Evolutionary conservation across 2,797 vertebrate genomes (phyloP).

Genomic region (Chiloscyllium punctatum): DNA sequence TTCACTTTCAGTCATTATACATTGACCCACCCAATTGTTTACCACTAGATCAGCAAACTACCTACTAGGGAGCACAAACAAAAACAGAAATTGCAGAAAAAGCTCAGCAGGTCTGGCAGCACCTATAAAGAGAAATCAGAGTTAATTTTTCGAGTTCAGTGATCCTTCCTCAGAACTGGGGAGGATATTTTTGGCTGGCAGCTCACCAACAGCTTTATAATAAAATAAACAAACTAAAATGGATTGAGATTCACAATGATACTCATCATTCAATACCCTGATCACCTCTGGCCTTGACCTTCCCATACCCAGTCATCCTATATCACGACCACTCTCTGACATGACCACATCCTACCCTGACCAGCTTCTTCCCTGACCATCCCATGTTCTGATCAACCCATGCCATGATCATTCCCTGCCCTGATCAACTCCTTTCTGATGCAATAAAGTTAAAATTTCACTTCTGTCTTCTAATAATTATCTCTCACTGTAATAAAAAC

Average conservation of each 20-base stretch:
- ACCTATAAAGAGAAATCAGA: too few species aligned
- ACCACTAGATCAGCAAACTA: background rate
- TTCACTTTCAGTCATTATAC: background rate
- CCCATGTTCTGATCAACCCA: background rate
- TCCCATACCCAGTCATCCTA: too few species aligned
- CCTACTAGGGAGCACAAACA: background rate
- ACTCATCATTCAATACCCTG: background rate
- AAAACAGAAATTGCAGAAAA: too few species aligned
- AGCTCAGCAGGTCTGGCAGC: too few species aligned
- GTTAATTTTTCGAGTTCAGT: too few species aligned
- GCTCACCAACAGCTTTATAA: background rate
- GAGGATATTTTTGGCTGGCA: background rate
- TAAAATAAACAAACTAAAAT: background rate
- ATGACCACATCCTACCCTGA: background rate
- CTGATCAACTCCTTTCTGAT: background rate
- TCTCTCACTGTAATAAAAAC: background rate
- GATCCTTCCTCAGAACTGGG: too few species aligned
- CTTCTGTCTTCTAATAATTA: background rate
- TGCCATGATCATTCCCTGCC: background rate
- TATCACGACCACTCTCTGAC: too few species aligned
- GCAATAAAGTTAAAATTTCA: background rate
- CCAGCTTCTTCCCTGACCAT: background rate
- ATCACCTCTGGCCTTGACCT: background rate
- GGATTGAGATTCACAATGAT: background rate
- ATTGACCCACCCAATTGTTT: background rate